A percentile compares a stretch with the other conserved stretches of the same genome.
phyloP scores from a whole-genome alignment of 2,797 vertebrate species.

The Hozukius guyotensis region DNA sequence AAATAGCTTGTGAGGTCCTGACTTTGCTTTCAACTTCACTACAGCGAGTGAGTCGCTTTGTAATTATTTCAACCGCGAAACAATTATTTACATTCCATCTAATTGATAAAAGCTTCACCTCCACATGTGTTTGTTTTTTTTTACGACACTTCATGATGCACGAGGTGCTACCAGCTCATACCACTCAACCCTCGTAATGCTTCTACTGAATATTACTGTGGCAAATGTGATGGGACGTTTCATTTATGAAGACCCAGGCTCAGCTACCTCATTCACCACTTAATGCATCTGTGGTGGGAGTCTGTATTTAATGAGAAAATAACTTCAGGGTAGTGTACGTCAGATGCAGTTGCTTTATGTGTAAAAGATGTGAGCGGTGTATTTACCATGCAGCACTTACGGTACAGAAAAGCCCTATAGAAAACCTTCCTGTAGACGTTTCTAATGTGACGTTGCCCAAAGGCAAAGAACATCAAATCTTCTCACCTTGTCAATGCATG shows the following conservation, averaged over 20 bases:
- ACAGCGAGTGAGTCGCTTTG: constrained; percentile 36
- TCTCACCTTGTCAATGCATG: constrained; percentile 24
- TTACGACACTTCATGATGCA: constrained; percentile 45
- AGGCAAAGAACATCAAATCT: constrained; percentile 29
- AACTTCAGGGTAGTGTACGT: constrained; percentile 24
- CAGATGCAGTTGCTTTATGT: constrained; percentile 27
- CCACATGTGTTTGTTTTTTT: constrained; percentile 50
- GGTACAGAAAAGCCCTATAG: not conserved
- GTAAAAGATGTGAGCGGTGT: constrained; percentile 40
- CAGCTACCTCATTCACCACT: constrained; percentile 38
- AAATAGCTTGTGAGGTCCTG: constrained; percentile 69
- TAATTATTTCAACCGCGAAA: constrained; percentile 61
- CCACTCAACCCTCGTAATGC: constrained; percentile 15
- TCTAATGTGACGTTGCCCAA: constrained; percentile 1
- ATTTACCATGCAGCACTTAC: constrained; percentile 13
- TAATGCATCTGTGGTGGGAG: constrained; percentile 30
- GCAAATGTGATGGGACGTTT: constrained; percentile 32
- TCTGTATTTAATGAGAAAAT: constrained; percentile 52
- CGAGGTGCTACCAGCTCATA: constrained; percentile 32
- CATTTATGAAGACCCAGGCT: constrained; percentile 23
- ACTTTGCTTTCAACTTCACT: constrained; percentile 55
- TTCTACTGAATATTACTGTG: constrained; percentile 28
- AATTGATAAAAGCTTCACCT: constrained; percentile 62
- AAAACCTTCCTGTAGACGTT: not conserved
- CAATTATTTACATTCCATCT: constrained; percentile 66